phyloP scores from a whole-genome alignment of 2,888 invertebrate genomes.

The Cancer borealis region DNA sequence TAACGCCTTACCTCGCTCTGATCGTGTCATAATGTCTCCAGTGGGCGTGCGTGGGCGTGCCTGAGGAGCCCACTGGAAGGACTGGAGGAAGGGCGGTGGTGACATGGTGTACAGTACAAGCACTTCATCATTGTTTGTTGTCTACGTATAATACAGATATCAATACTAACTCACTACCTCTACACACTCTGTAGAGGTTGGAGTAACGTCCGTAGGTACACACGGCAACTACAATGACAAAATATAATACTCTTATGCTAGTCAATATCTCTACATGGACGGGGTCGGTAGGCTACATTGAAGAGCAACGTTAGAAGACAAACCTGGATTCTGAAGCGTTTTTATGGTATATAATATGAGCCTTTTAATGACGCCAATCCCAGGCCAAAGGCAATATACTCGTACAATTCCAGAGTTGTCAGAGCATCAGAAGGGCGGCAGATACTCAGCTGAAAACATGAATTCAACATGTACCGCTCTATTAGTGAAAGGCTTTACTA shows the following conservation, averaged over 20 bases:
- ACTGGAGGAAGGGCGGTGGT: background rate
- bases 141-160: slow-evolving; percentile 22
- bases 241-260: slow-evolving; percentile 71
- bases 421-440: background rate
- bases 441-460: background rate
- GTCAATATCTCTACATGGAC: slow-evolving; percentile 71
- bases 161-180: slow-evolving; percentile 4
- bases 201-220: slow-evolving; percentile 46
- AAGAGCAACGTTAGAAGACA: slow-evolving; percentile 62
- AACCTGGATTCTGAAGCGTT: slow-evolving; percentile 70
- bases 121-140: background rate
- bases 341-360: slow-evolving; percentile 53
- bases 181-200: slow-evolving; percentile 56
- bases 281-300: slow-evolving; percentile 71
- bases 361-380: slow-evolving; percentile 51
- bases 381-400: slow-evolving; percentile 1
- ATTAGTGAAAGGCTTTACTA: background rate
- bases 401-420: background rate
- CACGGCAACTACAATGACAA: slow-evolving; percentile 67
- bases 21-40: background rate
- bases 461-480: background rate
- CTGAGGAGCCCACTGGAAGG: background rate
- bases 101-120: background rate
- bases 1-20: background rate
- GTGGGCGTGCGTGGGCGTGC: background rate